phyloP scores from a whole-genome alignment of 64 coral and sea anemone genomes.

The Stichodactyla helianthus region DNA sequence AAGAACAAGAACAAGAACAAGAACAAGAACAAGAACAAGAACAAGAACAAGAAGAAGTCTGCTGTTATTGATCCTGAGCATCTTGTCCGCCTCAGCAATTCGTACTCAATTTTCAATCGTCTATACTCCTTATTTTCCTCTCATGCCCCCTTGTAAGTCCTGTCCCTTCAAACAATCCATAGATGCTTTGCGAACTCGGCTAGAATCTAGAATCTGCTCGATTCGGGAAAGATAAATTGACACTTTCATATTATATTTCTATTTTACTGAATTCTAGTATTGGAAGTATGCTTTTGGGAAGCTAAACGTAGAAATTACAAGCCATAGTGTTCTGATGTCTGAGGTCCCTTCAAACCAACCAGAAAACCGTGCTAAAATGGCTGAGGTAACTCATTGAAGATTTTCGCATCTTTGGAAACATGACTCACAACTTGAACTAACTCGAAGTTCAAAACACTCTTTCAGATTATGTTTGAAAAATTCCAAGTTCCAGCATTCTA shows the following conservation, averaged over 20 bases:
- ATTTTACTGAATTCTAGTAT: not conserved
- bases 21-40: no score
- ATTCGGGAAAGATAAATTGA: not conserved
- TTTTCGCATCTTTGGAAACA: no score
- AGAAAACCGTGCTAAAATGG: not conserved
- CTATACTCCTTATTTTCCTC: no score
- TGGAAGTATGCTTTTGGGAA: not conserved
- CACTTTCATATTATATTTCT: not conserved
- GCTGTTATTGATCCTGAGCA: no score
- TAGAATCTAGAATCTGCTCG: not conserved
- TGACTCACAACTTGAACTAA: not conserved
- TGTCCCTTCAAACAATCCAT: no score
- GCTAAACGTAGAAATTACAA: not conserved
- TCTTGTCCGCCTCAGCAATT: no score
- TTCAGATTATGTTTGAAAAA: conserved; percentile 1
- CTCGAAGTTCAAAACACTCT: not conserved
- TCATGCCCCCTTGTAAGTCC: no score
- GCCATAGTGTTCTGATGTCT: not conserved
- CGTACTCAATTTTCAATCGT: no score
- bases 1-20: no score
- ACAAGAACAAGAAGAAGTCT: no score
- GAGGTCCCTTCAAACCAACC: not conserved
- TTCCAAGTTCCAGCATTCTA: not conserved
- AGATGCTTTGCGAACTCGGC: not conserved
- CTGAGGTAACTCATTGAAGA: not conserved